Conservation (phyloP, 1,140 invertebrate genomes). For the Trypoxylus dichotomus region DNA sequence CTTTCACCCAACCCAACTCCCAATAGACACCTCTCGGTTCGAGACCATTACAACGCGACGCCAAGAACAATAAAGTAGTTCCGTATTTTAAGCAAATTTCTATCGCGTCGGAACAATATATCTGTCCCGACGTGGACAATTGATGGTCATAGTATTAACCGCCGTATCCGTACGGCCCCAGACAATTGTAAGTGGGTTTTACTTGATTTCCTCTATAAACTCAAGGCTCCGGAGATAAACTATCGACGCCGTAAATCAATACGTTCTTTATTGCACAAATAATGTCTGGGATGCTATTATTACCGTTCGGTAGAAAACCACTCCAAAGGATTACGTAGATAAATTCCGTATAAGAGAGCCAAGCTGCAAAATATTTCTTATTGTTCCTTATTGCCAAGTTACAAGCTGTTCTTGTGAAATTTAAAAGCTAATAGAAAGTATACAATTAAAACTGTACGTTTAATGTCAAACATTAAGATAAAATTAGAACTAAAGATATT, state of each 20-base stretch:
- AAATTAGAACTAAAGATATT: no score
- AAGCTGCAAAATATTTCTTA: no score
- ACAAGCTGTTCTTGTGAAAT: no score
- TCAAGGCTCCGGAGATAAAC: neutral
- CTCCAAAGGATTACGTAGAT: no score
- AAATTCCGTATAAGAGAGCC: no score
- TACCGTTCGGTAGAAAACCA: no score
- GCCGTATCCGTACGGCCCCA: neutral
- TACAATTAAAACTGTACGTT: no score
- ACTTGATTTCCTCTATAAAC: constrained; percentile 12
- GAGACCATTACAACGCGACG: neutral
- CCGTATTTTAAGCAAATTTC: constrained; percentile 1
- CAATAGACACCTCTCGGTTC: neutral
- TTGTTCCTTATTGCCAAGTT: no score
- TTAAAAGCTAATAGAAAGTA: no score
- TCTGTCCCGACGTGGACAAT: neutral
- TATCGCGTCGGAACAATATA: neutral
- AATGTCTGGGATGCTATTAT: no score
- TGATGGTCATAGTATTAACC: neutral
- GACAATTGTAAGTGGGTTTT: neutral
- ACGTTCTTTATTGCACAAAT: neutral
- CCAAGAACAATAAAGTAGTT: neutral
- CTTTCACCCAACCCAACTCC: neutral
- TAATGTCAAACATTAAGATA: no score
- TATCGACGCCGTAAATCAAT: neutral